Evolutionary conservation across 1,140 invertebrate genomes (phyloP).

Genomic region (Drosophila bocqueti): DNA sequence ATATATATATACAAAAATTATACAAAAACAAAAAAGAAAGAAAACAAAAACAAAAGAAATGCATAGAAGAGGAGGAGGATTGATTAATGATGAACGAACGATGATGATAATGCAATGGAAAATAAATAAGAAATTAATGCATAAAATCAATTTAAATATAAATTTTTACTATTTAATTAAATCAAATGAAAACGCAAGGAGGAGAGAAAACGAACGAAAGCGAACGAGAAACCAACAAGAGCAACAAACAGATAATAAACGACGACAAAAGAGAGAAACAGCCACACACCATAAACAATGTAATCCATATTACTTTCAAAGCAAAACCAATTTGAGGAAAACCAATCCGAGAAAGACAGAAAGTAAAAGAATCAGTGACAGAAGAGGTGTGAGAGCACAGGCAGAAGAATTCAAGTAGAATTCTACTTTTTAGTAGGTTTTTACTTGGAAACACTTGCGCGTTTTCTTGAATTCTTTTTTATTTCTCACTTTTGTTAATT

Average conservation of each 20-base stretch:
- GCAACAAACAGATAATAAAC: slow-evolving; percentile 55
- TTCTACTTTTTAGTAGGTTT: slow-evolving; percentile 8
- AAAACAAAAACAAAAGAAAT: slow-evolving; percentile 17
- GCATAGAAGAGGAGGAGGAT: slow-evolving; percentile 43
- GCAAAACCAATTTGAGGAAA: background rate
- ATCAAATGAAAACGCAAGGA: slow-evolving; percentile 54
- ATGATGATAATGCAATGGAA: slow-evolving; percentile 61
- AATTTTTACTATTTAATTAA: slow-evolving; percentile 78
- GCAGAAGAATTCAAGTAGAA: slow-evolving; percentile 4
- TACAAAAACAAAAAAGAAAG: slow-evolving; percentile 37
- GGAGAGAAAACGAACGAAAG: slow-evolving; percentile 29
- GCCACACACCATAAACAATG: slow-evolving; percentile 27
- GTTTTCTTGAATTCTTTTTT: background rate
- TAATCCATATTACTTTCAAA: slow-evolving; percentile 28
- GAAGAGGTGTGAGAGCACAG: background rate
- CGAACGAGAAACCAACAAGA: slow-evolving; percentile 51
- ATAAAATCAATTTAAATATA: slow-evolving; percentile 82
- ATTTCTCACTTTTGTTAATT: background rate
- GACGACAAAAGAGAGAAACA: slow-evolving; percentile 42
- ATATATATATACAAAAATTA: slow-evolving; percentile 44
- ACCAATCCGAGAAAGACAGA: background rate
- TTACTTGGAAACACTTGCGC: background rate
- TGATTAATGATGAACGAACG: slow-evolving; percentile 39
- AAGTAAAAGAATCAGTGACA: background rate
- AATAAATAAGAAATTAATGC: slow-evolving; percentile 79